A percentile compares a stretch with the other conserved stretches of the same genome.
Conservation (phyloP, 2,888 invertebrate genomes). For the Lucinisca nassula region DNA sequence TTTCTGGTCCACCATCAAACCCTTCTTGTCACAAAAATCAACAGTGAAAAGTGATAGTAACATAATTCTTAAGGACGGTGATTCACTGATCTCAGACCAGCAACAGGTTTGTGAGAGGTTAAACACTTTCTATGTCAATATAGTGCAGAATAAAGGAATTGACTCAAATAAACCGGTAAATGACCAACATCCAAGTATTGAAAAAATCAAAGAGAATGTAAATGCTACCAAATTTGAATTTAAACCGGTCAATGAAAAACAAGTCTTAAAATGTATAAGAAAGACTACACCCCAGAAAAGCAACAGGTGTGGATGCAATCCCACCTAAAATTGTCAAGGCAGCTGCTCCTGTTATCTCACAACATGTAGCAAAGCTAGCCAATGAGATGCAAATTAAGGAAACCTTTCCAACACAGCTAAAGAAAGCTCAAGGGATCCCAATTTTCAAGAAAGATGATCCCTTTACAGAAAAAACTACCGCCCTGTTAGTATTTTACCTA, state of each 20-base stretch:
- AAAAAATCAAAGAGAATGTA: constrained; percentile 13
- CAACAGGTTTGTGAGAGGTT: constrained; percentile 9
- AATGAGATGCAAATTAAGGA: constrained; percentile 4
- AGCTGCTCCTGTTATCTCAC: no score
- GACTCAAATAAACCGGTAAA: background rate
- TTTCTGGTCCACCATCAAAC: background rate
- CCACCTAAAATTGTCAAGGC: no score
- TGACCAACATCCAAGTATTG: constrained; percentile 10
- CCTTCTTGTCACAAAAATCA: constrained; percentile 1
- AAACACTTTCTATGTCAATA: constrained; percentile 34
- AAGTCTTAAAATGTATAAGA: background rate
- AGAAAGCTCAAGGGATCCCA: constrained; percentile 21
- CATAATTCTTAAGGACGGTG: constrained; percentile 12
- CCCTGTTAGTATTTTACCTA: constrained; percentile 33
- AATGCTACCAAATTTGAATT: background rate
- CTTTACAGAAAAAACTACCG: constrained; percentile 30
- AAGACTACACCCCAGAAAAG: constrained; percentile 20
- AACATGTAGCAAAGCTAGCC: background rate
- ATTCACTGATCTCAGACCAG: background rate
- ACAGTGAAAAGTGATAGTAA: background rate
- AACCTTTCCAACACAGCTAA: background rate
- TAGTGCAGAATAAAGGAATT: constrained; percentile 28
- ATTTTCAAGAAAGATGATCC: constrained; percentile 43
- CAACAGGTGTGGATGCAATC: constrained; percentile 30
- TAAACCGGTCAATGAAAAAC: background rate